These are phyloP conservation scores for Momotus momota DNA, from an alignment of 2,797 vertebrate species.

Conservation along the genomic window DNA sequence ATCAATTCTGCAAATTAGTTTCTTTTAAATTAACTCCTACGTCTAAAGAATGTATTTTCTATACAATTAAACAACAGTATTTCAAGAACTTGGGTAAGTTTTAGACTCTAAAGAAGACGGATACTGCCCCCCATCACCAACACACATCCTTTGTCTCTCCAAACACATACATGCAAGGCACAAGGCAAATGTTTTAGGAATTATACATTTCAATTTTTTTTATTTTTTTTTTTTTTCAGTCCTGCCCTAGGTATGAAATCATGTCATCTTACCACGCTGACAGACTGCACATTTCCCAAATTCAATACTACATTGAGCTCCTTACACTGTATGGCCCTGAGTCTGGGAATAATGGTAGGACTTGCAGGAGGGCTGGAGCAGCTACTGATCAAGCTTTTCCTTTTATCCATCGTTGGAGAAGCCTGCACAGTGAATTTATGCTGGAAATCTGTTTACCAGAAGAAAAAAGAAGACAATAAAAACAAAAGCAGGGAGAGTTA, in stretches of 20 bases:
- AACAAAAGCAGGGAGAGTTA: neutral
- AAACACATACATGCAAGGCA: neutral
- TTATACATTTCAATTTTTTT: neutral
- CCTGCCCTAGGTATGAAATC: neutral
- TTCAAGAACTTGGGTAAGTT: neutral
- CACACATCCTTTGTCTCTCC: neutral
- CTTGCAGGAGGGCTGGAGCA: constrained; percentile 92
- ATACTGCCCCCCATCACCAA: neutral
- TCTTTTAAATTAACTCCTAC: neutral
- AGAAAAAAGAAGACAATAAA: neutral
- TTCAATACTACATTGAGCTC: constrained; percentile 48
- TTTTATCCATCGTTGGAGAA: constrained; percentile 93
- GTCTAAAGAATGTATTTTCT: neutral
- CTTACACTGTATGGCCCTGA: constrained; percentile 97
- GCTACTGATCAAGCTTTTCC: constrained; percentile 90
- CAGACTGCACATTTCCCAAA: constrained; percentile 35
- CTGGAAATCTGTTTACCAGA: constrained; percentile 89
- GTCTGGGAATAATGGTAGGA: constrained; percentile 92
- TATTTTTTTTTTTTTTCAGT: neutral
- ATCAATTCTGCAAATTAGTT: neutral
- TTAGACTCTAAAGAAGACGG: neutral
- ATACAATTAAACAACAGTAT: neutral
- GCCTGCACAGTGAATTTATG: constrained; percentile 99
- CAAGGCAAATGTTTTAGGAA: neutral
- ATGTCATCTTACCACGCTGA: constrained; percentile 1